Base-by-base conservation (phyloP, 2,888 invertebrate genomes). In the Trachelus troglodyta region DNA sequence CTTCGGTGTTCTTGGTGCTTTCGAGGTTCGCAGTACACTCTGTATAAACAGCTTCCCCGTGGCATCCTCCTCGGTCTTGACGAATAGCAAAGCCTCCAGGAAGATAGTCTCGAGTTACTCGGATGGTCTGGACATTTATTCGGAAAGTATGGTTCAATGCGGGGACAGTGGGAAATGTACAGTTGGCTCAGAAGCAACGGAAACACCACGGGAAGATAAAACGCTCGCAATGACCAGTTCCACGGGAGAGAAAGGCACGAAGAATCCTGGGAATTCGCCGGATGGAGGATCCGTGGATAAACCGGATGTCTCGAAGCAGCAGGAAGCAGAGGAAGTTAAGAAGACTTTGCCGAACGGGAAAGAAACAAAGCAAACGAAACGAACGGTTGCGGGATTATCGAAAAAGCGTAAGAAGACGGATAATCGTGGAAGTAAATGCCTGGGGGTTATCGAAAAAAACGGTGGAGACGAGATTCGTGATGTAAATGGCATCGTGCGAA, bases 351-450 rank as follows among this genome's bases (percentile, higher is more conserved):
- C 56, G 75, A 69, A 15, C 15, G 69, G 4, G n/a, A 33, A n/a
- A 31, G 35, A 37, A 71, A 23, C 15, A 11, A 79, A 77, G 69
- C 80, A 79, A 31, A 69, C 80, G 31, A 30, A 56, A 74, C 11
- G 79, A 77, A 1, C 76, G 76, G 78, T 68, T 34, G 23, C 33
- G 1, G 34, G 56, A 15, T 76, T 40, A 34, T 33, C 12, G 80
- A 76, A n/a, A 68, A 23, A 3, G 23, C 33, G 74, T 34, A 30
- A 69, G 12, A 1, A 37, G 75, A 12, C 74, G 75, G 35, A 31
- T 34, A 77, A 79, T 15, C 69, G 12, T 33, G 69, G 81, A 73
- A 78, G 79, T 77, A 80, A 23, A 56, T 23, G 23, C 56, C 9
- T 2, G 56, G 56, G 23, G 56, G 23, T 9, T 56, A 9, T 23